Conservation (phyloP, 1,140 invertebrate species). For the Calycopis cecrops region DNA sequence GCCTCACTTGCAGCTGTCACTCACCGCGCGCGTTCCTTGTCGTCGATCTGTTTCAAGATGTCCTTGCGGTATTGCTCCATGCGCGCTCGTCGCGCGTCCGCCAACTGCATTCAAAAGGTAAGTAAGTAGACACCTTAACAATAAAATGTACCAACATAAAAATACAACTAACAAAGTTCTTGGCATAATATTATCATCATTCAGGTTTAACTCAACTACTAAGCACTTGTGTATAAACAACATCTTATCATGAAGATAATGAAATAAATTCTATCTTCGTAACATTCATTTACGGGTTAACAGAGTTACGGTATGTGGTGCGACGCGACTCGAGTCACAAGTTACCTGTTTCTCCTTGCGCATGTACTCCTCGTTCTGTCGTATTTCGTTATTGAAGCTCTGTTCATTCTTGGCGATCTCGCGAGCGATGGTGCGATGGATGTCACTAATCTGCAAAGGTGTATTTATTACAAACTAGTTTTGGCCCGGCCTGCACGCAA, state of each 20-base stretch:
- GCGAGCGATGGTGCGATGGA: slow-evolving; percentile 64
- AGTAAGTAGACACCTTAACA: no score
- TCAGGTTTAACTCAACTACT: no score
- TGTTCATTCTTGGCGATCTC: slow-evolving; percentile 72
- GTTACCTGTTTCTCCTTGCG: slow-evolving; percentile 59
- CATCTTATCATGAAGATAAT: no score
- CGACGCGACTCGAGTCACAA: not conserved
- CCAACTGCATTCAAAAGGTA: slow-evolving; percentile 37
- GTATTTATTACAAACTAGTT: no score
- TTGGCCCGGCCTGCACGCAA: no score
- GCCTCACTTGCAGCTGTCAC: not conserved
- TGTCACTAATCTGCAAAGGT: slow-evolving; percentile 57
- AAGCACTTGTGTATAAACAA: no score
- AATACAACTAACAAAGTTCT: no score
- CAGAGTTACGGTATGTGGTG: no score
- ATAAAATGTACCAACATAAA: no score
- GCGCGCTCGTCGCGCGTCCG: slow-evolving; percentile 61
- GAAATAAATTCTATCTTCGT: no score
- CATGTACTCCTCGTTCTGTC: slow-evolving; percentile 68
- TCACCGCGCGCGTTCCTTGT: slow-evolving; percentile 78
- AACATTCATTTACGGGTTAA: no score
- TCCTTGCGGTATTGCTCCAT: slow-evolving; percentile 66
- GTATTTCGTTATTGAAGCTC: slow-evolving; percentile 65
- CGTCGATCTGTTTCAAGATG: slow-evolving; percentile 79
- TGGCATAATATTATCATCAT: no score